Evolutionary conservation across 2,888 invertebrate genomes (phyloP).

Genomic region (Morpho helenor): DNA sequence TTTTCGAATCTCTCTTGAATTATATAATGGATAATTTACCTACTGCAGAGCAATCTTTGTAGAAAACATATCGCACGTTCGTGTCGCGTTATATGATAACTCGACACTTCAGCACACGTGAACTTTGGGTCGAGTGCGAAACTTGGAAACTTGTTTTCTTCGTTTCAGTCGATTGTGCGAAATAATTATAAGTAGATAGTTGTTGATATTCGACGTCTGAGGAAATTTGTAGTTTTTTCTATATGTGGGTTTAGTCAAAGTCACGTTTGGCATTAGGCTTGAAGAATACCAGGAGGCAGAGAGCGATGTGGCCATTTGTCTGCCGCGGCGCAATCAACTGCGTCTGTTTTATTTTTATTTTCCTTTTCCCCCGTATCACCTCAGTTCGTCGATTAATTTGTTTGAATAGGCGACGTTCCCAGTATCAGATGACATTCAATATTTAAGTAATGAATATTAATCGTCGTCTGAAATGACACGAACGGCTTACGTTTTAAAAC

Average conservation of each 20-base stretch:
- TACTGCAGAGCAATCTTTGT: conserved; percentile 10
- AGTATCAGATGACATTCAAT: conserved; percentile 12
- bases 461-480: conserved; percentile 3
- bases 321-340: conserved; percentile 35
- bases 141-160: conserved; percentile 13
- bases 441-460: conserved; percentile 14
- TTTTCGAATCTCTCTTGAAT: conserved; percentile 13
- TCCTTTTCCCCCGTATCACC: neutral
- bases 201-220: conserved; percentile 9
- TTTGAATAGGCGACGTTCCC: conserved; percentile 4
- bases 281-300: conserved; percentile 18
- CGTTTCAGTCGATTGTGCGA: conserved; percentile 1
- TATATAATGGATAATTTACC: conserved; percentile 24
- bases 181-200: neutral
- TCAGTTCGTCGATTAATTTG: conserved; percentile 13
- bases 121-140: conserved; percentile 12
- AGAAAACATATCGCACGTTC: neutral
- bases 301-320: conserved; percentile 41
- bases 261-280: conserved; percentile 22
- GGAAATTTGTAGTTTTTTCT: conserved; percentile 21
- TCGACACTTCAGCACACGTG: conserved; percentile 11
- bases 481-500: conserved; percentile 9
- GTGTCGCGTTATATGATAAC: conserved; percentile 4
- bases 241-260: conserved; percentile 20
- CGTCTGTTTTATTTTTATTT: conserved; percentile 21